Evolutionary conservation across 2,888 invertebrate species (phyloP), one percentile per base, ranked within the genome.

Genomic region (Acrobasis consociella): DNA sequence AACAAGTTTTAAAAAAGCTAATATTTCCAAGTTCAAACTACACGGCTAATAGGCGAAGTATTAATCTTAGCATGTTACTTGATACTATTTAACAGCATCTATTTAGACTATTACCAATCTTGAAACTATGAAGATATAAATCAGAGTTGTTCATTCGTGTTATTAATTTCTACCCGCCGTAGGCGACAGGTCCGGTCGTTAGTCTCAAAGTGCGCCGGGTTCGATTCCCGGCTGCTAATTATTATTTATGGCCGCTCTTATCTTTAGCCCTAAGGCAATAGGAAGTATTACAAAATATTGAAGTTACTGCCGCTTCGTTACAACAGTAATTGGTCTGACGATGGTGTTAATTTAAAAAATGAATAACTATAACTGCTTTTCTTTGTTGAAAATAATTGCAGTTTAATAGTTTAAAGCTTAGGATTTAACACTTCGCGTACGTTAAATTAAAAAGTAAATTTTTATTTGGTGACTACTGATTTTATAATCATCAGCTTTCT

Each of bases 161-260:
- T 83, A 85, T 83, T 85, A 85, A 87, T 85, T 82, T 78, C 72
- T 76, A 65, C 67, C 49, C 58, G 84, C 84, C 86, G 65, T 67
- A 60, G 73, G 86, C 80, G 80, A 84, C 83, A 76, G 68, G 74
- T 65, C 64, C 66, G 74, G 78, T 87, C 79, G 84, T 86, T 87
- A 85, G 82, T 78, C 75, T 74, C 74, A 68, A 79, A 78, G 75
- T 75, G 74, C 76, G 75, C 68, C 76, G 69, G 81, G 80, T 87
- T 86, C 78, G 80, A 84, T 78, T 82, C 84, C 77, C 69, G 78
- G 74, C 72, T 74, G 72, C 78, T 86, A 86, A 89, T 88, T 86
- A 87, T 87, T 83, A 86, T 88, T 87, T 86, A 88, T 83, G 78
- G 72, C 61, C 65, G 72, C 72, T 77, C 77, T 84, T 81, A 81